Base-by-base conservation (phyloP, 2,888 invertebrate species). In the Philonicus albiceps region DNA sequence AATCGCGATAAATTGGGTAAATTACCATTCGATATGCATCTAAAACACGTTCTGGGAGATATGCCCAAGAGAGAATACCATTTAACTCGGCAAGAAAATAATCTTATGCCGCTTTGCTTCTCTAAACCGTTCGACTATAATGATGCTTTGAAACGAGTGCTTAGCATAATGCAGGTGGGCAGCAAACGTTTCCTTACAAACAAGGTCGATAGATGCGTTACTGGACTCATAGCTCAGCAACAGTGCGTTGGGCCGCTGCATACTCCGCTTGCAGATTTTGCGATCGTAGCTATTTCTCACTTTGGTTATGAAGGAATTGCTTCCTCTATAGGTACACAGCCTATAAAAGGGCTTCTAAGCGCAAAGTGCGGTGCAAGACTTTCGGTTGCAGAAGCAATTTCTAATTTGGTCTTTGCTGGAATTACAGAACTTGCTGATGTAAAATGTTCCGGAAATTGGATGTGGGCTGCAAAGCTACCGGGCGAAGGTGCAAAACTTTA, bases 361-460 rank as follows among this genome's bases (percentile, higher is more conserved):
- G 95, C 98, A 0, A 95, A 94, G 1, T 96, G 97, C 16, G 99
- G 99, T 80, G 99, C 98, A 0, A 94, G 99, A 87, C 95, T 99
- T 96, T 96, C 98, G 0, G 96, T 99, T 0, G 98, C 96, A 0
- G 99, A 99, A 92, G 96, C 99, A 0, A 91, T 99, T 27, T 97
- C 97, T 78, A 99, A 99, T 92, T 93, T 99, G 88, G 98, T 95
- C 0, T 96, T 96, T 90, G 95, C 95, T 1, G 94, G 94, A 37
- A 94, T 96, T 80, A 93, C 94, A 0, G 93, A 93, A 86, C 89
- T 95, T 30, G 93, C 96, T 92, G 99, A 99, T 92, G 96, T 99
- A 1, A 99, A 99, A 93, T 99, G 99, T 91, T 98, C 98, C 64
- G 99, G 98, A n/a, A 99, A 99, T 92, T 99, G 99, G 99, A 99